Percentiles rank a stretch among this genome's conserved stretches.
phyloP scores from a whole-genome alignment of 2,797 vertebrate genomes.

The Tenualosa ilisha region DNA sequence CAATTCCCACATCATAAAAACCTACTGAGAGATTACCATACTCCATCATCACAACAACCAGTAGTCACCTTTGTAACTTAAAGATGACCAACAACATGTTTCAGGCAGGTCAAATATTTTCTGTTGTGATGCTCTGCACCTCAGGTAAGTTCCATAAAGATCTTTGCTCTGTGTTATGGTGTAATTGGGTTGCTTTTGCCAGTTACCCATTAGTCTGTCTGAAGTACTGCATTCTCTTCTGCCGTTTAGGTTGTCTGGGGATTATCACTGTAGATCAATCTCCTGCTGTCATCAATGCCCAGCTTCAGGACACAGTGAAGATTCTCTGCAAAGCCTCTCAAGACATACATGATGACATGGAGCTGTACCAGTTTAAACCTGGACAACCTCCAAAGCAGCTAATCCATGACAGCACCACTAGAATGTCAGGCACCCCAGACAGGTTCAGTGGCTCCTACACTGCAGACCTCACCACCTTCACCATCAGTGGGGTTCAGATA shows the following conservation, averaged over 20 bases:
- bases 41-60: no score
- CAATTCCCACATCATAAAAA: no score
- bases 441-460: neutral
- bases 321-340: slow-evolving; percentile 25
- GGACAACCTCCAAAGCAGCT: slow-evolving; percentile 26
- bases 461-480: slow-evolving; percentile 34
- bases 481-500: slow-evolving; percentile 30
- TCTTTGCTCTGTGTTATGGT: no score
- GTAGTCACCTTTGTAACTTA: no score
- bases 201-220: no score
- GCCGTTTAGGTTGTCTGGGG: neutral
- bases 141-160: no score
- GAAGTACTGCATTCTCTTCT: no score
- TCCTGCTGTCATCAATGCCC: slow-evolving; percentile 15
- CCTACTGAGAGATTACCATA: no score
- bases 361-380: slow-evolving; percentile 42
- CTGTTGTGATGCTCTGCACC: no score
- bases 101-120: no score
- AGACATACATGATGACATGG: slow-evolving; percentile 9
- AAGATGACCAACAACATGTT: no score
- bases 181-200: no score
- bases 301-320: slow-evolving; percentile 25
- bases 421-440: neutral
- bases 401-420: neutral
- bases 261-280: slow-evolving; percentile 29